Evolutionary conservation across 2,888 invertebrate species (phyloP).

Genomic region (Spilarctia lutea): DNA sequence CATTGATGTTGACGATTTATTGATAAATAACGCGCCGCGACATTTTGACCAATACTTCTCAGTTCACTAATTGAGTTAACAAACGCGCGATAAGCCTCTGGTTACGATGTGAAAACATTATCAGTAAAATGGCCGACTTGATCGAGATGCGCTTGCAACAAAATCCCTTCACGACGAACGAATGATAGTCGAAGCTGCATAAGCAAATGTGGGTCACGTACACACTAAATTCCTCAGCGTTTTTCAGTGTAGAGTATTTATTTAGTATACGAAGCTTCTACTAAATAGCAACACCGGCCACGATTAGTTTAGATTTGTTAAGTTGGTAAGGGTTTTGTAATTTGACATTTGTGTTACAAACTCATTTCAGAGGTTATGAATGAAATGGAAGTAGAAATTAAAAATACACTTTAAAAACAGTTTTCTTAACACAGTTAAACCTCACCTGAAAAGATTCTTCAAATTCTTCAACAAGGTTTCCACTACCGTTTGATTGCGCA

Average conservation of each 20-base stretch:
- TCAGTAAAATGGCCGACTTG: conserved; percentile 84
- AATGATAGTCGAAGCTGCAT: conserved; percentile 73
- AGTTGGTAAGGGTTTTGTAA: conserved; percentile 68
- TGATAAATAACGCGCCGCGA: conserved; percentile 39
- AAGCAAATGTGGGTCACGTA: conserved; percentile 81
- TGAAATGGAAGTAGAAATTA: conserved; percentile 34
- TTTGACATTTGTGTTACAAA: conserved; percentile 72
- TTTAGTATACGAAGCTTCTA: conserved; percentile 79
- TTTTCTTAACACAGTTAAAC: conserved; percentile 2
- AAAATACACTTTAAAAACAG: neutral
- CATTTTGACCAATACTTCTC: conserved; percentile 35
- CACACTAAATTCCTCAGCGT: conserved; percentile 65
- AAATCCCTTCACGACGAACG: conserved; percentile 69
- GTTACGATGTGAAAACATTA: conserved; percentile 81
- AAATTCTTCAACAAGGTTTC: conserved; percentile 95
- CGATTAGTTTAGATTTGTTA: conserved; percentile 61
- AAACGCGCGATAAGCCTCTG: conserved; percentile 64
- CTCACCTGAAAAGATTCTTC: conserved; percentile 96
- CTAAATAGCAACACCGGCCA: conserved; percentile 67
- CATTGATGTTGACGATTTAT: conserved; percentile 54
- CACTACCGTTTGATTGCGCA: conserved; percentile 93
- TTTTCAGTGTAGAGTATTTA: conserved; percentile 53
- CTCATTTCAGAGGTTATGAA: conserved; percentile 66
- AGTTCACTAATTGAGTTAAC: conserved; percentile 50
- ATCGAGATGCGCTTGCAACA: conserved; percentile 79